Evolutionary conservation across 2,888 invertebrate species (phyloP), one percentile per base, ranked within the genome.

Genomic region (Entomobrya multifasciata): DNA sequence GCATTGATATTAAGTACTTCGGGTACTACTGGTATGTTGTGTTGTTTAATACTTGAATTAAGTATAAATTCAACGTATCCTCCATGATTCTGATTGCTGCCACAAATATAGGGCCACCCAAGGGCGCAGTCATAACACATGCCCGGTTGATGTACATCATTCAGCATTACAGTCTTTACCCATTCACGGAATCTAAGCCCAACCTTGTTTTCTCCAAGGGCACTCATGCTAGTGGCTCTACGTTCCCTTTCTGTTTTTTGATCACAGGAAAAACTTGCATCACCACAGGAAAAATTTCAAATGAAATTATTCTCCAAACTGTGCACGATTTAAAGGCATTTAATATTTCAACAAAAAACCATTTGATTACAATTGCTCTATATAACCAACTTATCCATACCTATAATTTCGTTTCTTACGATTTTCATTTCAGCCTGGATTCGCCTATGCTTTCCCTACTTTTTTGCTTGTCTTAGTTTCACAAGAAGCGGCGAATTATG

Each of bases 1-100:
- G 60, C 87, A 10, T 30, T 91, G n/a, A 86, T 91, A 20, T 65
- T 91, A 1, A 88, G 88, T 41, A 90, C 90, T 1, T 84, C 87
- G 52, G 90, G 90, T 15, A 90, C 90, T 0, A 88, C 20, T 86
- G 83, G 11, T 60, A 77, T 15, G n/a, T n/a, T n/a, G n/a, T n/a
- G n/a, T n/a, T n/a, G n/a, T n/a, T n/a, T n/a, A n/a, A n/a, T n/a
- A n/a, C n/a, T n/a, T n/a, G n/a, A n/a, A n/a, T n/a, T n/a, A n/a
- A n/a, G n/a, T n/a, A n/a, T n/a, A n/a, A n/a, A n/a, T n/a, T n/a
- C n/a, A n/a, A n/a, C n/a, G n/a, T n/a, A n/a, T n/a, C n/a, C n/a
- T n/a, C n/a, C n/a, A n/a, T n/a, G n/a, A n/a, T n/a, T n/a, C n/a
- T 2, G 49, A 13, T 49, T 11, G 49, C 25, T 52, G 6, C 1